These are phyloP conservation scores for Crocallis elinguaria DNA, from an alignment of 2,888 invertebrate genomes.

Conservation along the genomic window DNA sequence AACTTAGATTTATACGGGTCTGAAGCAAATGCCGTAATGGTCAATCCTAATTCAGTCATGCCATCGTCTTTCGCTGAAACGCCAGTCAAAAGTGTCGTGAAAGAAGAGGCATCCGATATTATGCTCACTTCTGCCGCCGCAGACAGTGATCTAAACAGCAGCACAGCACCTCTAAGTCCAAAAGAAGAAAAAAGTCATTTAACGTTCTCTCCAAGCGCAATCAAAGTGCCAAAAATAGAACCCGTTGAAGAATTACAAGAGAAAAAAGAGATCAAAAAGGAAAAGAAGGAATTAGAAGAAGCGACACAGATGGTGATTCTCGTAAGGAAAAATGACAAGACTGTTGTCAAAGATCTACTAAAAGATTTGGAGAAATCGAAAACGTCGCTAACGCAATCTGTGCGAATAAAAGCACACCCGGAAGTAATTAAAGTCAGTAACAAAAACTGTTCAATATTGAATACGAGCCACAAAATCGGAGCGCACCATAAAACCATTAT, in stretches of 20 bases:
- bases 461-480: conserved; percentile 72
- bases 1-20: conserved; percentile 88
- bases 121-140: conserved; percentile 74
- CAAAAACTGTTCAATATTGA: conserved; percentile 78
- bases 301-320: conserved; percentile 81
- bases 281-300: conserved; percentile 69
- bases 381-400: conserved; percentile 56
- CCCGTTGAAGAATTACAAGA: conserved; percentile 59
- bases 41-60: conserved; percentile 96
- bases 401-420: conserved; percentile 74
- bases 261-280: conserved; percentile 16
- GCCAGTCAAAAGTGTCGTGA: conserved; percentile 74
- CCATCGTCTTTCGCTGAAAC: conserved; percentile 88
- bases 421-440: conserved; percentile 77
- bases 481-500: conserved; percentile 79
- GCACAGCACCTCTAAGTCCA: conserved; percentile 85
- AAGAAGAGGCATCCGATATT: conserved; percentile 78
- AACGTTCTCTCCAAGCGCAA: conserved; percentile 88
- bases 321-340: conserved; percentile 77
- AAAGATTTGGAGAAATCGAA: conserved; percentile 81
- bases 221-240: conserved; percentile 85
- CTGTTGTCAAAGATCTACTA: conserved; percentile 87
- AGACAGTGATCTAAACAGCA: conserved; percentile 60
- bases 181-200: conserved; percentile 88
- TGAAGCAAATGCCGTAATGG: conserved; percentile 92